Percentiles rank a stretch among this genome's conserved stretches.
phyloP scores from a whole-genome alignment of 2,888 invertebrate genomes.

The Pristionchus entomophagus region DNA sequence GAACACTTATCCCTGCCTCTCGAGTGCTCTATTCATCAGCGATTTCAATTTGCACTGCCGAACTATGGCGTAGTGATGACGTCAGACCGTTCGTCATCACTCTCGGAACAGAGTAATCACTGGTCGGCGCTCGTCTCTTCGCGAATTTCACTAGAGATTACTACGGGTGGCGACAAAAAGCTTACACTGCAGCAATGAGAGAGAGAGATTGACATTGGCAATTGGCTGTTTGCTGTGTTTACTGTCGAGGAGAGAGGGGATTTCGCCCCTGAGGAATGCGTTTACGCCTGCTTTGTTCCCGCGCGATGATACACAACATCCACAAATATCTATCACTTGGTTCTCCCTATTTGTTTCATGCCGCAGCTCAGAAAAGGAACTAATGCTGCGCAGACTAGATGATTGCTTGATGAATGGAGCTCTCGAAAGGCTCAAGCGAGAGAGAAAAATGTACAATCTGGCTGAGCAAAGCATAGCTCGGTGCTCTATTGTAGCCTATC shows the following conservation, averaged over 20 bases:
- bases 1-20: neutral
- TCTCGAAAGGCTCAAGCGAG: neutral
- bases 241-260: neutral
- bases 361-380: no score
- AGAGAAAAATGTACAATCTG: no score
- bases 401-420: neutral
- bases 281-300: no score
- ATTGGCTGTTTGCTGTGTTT: neutral
- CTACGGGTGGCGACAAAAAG: conserved; percentile 16
- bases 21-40: neutral
- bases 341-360: no score
- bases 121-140: neutral
- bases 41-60: neutral
- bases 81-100: conserved; percentile 17
- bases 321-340: no score
- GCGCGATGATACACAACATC: no score
- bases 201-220: neutral
- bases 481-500: no score
- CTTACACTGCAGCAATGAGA: neutral
- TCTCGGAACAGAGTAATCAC: neutral
- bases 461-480: no score
- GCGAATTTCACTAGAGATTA: neutral
- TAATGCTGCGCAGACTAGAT: no score
- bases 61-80: no score
- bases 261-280: no score